phyloP scores from a whole-genome alignment of 2,113 vertebrate species.

The Typhlomys cinereus region DNA sequence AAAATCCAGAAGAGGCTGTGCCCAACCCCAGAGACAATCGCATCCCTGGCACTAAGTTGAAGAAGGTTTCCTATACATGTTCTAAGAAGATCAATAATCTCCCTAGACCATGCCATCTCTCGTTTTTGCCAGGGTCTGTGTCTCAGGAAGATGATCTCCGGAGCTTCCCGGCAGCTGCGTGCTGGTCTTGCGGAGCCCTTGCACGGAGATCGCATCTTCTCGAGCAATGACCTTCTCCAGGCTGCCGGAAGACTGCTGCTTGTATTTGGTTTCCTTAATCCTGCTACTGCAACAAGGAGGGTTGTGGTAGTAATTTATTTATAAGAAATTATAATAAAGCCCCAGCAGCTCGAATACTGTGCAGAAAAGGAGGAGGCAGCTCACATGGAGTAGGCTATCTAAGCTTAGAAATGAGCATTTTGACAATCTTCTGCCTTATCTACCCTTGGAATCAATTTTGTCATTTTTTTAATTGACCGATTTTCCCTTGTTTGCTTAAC shows the following conservation, averaged over 20 bases:
- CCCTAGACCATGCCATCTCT: background rate
- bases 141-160: background rate
- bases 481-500: constrained; percentile 86
- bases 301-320: constrained; percentile 81
- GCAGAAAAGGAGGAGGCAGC: constrained; percentile 63
- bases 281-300: constrained; percentile 69
- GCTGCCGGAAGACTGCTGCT: constrained; percentile 72
- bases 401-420: constrained; percentile 73
- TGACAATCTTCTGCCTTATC: constrained; percentile 77
- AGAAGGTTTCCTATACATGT: background rate
- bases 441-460: constrained; percentile 84
- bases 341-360: constrained; percentile 76
- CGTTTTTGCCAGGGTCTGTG: background rate
- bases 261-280: constrained; percentile 81
- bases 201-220: background rate
- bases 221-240: constrained; percentile 80
- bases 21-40: background rate
- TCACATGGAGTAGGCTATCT: constrained; percentile 49
- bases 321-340: constrained; percentile 82
- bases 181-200: background rate
- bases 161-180: background rate
- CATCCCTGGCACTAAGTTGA: background rate
- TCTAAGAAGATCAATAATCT: background rate
- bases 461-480: constrained; percentile 86
- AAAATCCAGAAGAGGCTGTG: background rate